Evolutionary conservation across 2,888 invertebrate species (phyloP), one percentile per base, ranked within the genome.

Genomic region (Agriotes lineatus): DNA sequence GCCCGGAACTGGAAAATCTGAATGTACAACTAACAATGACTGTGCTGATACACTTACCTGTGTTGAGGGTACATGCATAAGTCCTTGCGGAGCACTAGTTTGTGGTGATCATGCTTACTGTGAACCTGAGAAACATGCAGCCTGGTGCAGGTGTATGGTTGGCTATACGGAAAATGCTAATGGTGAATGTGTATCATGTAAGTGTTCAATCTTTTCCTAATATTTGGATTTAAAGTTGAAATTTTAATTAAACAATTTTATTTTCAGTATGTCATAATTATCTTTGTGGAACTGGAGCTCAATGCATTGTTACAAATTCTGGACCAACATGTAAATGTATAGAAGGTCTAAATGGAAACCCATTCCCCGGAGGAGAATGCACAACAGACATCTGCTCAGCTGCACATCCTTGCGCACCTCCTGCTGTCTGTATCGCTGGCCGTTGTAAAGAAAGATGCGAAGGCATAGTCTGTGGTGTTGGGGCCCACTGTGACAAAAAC

Each of bases 281-380:
- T 70, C 88, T 92, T 18, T 96, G 96, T 80, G 95, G 93, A 10
- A 85, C 88, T 37, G 94, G 94, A 71, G 95, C 95, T 7, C 90
- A 94, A 69, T 96, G 96, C 79, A 94, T 96, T 74, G 92, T 94
- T 69, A 93, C 95, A 30, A 90, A 91, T 74, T 88, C 88, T 16
- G 96, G 96, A 10, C 95, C 95, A 12, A 95, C 95, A 3, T 96
- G 96, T 81, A 92, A 94, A 80, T 96, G 96, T 79, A 89, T 92
- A 1, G 93, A 95, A 81, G 95, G 95, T 50, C 93, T 91, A 82
- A 89, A 91, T 64, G 96, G 96, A 16, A 96, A 96, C 85, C 96
- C 96, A 5, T 96, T 96, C 86, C 94, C 96, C 0, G 96, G 96
- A 20, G 96, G 96, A 37, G 88, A 88, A 61, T 96, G 96, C 80